Evolutionary conservation across 2,888 invertebrate species (phyloP), one percentile per base, ranked within the genome.

Genomic region (Lithosia quadra): DNA sequence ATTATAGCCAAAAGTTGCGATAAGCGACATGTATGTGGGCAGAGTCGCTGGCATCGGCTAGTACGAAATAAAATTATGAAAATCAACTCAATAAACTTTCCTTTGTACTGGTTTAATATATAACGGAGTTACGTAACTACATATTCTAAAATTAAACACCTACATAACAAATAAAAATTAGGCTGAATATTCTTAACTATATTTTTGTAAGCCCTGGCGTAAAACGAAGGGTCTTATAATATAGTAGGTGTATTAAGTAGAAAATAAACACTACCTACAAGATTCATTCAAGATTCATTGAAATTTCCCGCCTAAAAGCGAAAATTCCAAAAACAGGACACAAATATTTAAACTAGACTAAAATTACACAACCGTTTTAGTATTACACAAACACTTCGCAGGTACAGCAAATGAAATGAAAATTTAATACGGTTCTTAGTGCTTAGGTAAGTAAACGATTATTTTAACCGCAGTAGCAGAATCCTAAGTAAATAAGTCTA

Each of bases 401-500:
- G 28, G 36, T 8, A 57, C 18, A 34, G 24, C 13, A 65, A 22
- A 18, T 10, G n/a, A 33, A 43, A 21, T 43, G 10, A 18, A 57
- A 56, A 61, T 49, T 56, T 62, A 61, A 67, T 24, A 21, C 21
- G 10, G 53, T 15, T 28, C 28, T 28, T 34, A 55, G 59, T n/a
- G 24, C 53, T 49, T 58, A 8, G 34, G 28, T 15, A 63, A 63
- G n/a, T 49, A n/a, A 49, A 49, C 2, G 43, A 2, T 60, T 21
- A 21, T 49, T 28, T 11, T 15, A 57, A 55, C 53, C 15, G n/a
- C 56, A 57, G 53, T 28, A 39, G 13, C 49, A 24, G 15, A 22
- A 34, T 33, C 66, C 59, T 69, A 49, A 57, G 36, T 68, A 71
- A 67, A 62, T 68, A 63, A 36, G 36, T 55, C 57, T 60, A 58